A percentile compares a stretch with the other conserved stretches of the same genome.
phyloP scores from a whole-genome alignment of 2,113 vertebrate genomes.

The Sinocyclocheilus maitianheensis region DNA sequence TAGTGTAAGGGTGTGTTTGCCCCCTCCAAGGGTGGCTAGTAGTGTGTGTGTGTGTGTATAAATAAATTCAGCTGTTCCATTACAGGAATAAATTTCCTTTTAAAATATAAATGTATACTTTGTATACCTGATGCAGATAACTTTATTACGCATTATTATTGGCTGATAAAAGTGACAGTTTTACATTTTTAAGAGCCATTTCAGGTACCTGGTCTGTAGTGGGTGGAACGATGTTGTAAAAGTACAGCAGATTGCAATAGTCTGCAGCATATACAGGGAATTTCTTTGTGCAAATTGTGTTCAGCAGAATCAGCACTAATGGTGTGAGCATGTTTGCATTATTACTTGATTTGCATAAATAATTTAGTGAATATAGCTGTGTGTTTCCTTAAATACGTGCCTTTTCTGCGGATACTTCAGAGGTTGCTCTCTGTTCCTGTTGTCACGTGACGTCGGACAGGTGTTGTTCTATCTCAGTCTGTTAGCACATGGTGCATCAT shows the following conservation, averaged over 20 bases:
- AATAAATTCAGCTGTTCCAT: too few relatives aligned
- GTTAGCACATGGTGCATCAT: conserved; percentile 43
- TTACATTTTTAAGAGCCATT: not conserved
- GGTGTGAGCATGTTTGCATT: not conserved
- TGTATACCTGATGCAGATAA: not conserved
- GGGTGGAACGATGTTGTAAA: not conserved
- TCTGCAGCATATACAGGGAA: not conserved
- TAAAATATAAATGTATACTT: not conserved
- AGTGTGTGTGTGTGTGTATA: too few relatives aligned
- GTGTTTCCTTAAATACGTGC: not conserved
- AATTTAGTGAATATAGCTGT: not conserved
- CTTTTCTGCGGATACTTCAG: not conserved
- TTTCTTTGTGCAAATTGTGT: not conserved
- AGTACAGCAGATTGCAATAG: not conserved
- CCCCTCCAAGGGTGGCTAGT: too few relatives aligned
- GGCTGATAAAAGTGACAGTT: not conserved
- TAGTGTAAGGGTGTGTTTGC: too few relatives aligned
- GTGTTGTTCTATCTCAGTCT: conserved; percentile 37
- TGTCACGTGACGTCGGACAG: not conserved
- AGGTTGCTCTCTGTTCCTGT: not conserved
- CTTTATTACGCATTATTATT: not conserved
- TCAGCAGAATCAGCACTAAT: not conserved
- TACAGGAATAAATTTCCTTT: too few relatives aligned
- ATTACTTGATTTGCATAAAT: not conserved
- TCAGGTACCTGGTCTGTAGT: not conserved